Conservation (phyloP, 2,797 vertebrate genomes). For the Malacoctenus gilli region DNA sequence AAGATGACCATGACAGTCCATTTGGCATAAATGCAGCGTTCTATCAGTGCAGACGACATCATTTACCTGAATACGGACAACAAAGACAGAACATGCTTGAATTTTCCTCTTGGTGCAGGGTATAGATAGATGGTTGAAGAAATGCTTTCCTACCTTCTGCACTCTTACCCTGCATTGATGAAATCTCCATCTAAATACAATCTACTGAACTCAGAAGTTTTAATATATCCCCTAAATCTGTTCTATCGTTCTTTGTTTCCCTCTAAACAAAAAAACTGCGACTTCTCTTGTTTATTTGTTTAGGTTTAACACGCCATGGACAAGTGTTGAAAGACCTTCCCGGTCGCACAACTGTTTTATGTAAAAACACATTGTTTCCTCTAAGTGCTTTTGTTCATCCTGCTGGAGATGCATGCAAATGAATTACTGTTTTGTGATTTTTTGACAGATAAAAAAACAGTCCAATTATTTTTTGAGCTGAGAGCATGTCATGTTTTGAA, state of each 20-base stretch:
- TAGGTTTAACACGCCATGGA: not conserved
- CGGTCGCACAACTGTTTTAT: slow-evolving; percentile 5
- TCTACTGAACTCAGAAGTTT: no score
- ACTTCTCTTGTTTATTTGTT: not conserved
- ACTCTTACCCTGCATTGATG: no score
- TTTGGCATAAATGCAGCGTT: no score
- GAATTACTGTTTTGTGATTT: slow-evolving; percentile 52
- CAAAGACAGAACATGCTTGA: no score
- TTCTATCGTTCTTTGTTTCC: not conserved
- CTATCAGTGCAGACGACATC: no score
- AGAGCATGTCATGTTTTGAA: slow-evolving; percentile 76
- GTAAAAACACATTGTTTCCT: slow-evolving; percentile 31
- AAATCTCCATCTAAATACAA: no score
- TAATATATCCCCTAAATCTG: not conserved
- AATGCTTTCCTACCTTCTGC: no score
- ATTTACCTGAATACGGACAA: no score
- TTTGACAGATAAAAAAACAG: slow-evolving; percentile 55
- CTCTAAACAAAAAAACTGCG: not conserved
- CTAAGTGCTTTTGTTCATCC: slow-evolving; percentile 21
- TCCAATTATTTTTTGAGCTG: slow-evolving; percentile 73
- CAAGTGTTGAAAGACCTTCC: slow-evolving; percentile 13
- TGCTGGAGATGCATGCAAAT: slow-evolving; percentile 42
- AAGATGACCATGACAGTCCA: slow-evolving; percentile 17
- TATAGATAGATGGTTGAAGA: no score
- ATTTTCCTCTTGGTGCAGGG: no score